These are phyloP conservation scores for Drosophila virilis DNA, from an alignment of 1,140 invertebrate genomes.

Conservation along the genomic window DNA sequence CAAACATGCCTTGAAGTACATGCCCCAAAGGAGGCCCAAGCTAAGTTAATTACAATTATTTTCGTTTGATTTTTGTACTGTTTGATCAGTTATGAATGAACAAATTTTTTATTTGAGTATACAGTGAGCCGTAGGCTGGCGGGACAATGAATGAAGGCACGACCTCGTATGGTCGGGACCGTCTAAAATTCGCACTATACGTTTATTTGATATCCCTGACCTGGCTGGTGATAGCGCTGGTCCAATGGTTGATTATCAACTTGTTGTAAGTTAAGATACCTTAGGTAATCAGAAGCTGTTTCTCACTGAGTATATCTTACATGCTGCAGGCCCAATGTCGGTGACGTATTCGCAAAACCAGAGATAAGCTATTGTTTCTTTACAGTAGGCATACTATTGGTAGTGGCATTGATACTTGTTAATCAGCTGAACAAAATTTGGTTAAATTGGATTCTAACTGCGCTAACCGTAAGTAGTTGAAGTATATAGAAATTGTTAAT, in stretches of 20 bases:
- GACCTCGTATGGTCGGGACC: conserved; percentile 34
- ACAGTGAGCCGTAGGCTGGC: neutral
- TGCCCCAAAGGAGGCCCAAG: neutral
- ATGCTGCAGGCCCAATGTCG: conserved; percentile 1
- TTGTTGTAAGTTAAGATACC: conserved; percentile 42
- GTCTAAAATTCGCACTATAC: conserved; percentile 46
- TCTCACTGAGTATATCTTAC: too few species aligned
- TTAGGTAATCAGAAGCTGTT: too few species aligned
- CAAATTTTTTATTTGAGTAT: neutral
- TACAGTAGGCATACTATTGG: conserved; percentile 28
- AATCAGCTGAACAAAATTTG: too few species aligned
- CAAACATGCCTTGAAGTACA: conserved; percentile 15
- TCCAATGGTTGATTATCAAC: conserved; percentile 47
- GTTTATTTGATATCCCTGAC: conserved; percentile 45
- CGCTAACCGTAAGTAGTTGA: conserved; percentile 51
- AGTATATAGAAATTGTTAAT: neutral
- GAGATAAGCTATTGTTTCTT: conserved; percentile 54
- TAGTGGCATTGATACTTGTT: conserved; percentile 47
- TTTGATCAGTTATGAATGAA: neutral
- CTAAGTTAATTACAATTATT: conserved; percentile 1
- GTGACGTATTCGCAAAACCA: neutral
- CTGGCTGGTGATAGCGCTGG: conserved; percentile 50
- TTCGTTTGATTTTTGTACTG: neutral
- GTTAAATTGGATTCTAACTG: conserved; percentile 49
- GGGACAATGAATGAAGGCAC: conserved; percentile 41